Evolutionary conservation across 2,797 vertebrate species (phyloP), one percentile per base, ranked within the genome.

Genomic region (Darevskia mixta): DNA sequence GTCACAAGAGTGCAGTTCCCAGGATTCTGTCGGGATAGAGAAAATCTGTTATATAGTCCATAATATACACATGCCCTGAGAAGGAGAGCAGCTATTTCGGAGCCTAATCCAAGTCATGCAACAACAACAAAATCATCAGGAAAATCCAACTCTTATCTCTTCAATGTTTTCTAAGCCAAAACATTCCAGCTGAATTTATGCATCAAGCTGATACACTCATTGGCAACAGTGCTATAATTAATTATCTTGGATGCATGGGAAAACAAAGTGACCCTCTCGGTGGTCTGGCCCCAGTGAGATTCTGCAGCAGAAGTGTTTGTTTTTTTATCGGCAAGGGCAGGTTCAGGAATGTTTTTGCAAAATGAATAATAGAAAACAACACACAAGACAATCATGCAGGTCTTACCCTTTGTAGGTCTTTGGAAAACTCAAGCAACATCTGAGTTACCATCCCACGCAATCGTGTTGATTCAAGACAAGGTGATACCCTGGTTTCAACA

Each of bases 101-200:
- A 85, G 75, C 5, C 72, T 94, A 94, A 90, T 87, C 90, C 75
- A 89, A 86, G 69, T 0, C 67, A 76, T 18, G 91, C 86, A 89
- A 93, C 8, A 69, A 64, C 61, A 64, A 64, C 20, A 64, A 64
- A 64, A 64, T 64, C 58, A 93, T 92, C 45, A 92, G 79, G 86
- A 81, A 77, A 91, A 88, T 82, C 29, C 27, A 86, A 32, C 2
- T 18, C 18, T 32, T 87, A 75, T 90, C 45, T 90, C 35, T 88
- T 89, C 92, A 92, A 86, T 87, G 27, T 17, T 81, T 75, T 89
- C 67, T 76, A 11, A 64, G 23, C 58, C 58, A 91, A 83, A 45
- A 32, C 5, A 66, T 67, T 29, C 69, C 82, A 87, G 27, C 6
- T 93, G 79, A 91, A 90, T 23, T 87, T 92, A 64, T 5, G 86